Evolutionary conservation across 2,888 invertebrate genomes (phyloP).

Genomic region (Drosophila buzzatii): DNA sequence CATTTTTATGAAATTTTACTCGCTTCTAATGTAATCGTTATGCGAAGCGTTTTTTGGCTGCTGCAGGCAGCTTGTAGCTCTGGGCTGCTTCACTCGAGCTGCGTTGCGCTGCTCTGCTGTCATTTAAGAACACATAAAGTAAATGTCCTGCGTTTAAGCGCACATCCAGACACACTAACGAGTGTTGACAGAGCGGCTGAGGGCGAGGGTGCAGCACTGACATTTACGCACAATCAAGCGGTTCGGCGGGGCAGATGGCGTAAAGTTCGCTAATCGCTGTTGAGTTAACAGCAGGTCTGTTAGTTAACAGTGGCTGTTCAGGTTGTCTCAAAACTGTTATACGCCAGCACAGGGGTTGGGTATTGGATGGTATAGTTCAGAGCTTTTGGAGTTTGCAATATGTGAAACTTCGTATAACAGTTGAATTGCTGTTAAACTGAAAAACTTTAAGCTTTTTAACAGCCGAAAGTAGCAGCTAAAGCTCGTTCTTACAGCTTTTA

Average conservation of each 20-base stretch:
- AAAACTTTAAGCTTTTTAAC: neutral
- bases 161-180: conserved; percentile 54
- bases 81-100: conserved; percentile 11
- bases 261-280: conserved; percentile 40
- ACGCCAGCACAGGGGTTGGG: neutral
- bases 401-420: neutral
- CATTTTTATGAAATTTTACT: conserved; percentile 78
- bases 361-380: neutral
- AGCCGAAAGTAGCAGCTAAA: neutral
- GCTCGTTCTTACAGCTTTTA: neutral
- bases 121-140: conserved; percentile 82
- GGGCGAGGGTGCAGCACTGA: conserved; percentile 1
- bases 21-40: conserved; percentile 76
- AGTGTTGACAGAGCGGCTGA: conserved; percentile 20
- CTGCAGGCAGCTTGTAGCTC: conserved; percentile 22
- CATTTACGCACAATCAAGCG: conserved; percentile 48
- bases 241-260: conserved; percentile 3
- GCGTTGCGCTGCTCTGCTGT: conserved; percentile 37
- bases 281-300: conserved; percentile 23
- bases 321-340: conserved; percentile 25
- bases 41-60: conserved; percentile 56
- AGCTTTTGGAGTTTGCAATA: neutral
- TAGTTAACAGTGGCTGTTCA: conserved; percentile 5
- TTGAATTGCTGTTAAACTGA: neutral
- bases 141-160: conserved; percentile 73